Evolutionary conservation across 1,140 invertebrate species (phyloP).

Genomic region (Rhyzopertha dominica): DNA sequence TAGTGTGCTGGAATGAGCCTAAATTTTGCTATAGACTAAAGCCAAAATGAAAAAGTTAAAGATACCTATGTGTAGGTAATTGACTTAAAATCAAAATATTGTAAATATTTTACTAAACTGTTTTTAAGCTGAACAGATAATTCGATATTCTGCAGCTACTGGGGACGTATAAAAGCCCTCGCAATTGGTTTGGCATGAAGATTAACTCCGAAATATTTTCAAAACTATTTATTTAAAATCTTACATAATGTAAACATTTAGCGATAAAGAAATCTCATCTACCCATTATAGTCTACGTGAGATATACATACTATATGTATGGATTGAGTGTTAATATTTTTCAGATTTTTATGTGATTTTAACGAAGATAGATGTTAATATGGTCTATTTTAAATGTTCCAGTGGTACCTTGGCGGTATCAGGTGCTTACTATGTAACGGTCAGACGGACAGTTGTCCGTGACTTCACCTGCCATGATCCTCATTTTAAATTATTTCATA

Average conservation of each 20-base stretch:
- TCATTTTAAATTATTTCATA: slow-evolving; percentile 12
- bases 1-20: too few species aligned
- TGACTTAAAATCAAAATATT: too few species aligned
- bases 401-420: slow-evolving; percentile 28
- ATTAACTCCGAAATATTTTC: slow-evolving; percentile 7
- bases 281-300: slow-evolving; percentile 19
- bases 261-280: slow-evolving; percentile 18
- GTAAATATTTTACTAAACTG: too few species aligned
- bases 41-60: too few species aligned
- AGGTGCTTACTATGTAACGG: slow-evolving; percentile 23
- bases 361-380: slow-evolving; percentile 33
- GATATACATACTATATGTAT: slow-evolving; percentile 31
- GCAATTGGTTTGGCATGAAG: background rate
- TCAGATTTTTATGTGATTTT: slow-evolving; percentile 44
- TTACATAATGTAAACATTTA: slow-evolving; percentile 11
- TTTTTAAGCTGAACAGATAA: background rate
- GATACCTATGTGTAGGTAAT: too few species aligned
- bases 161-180: background rate
- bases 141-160: background rate
- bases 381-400: slow-evolving; percentile 32
- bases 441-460: background rate
- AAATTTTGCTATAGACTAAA: too few species aligned
- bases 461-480: background rate
- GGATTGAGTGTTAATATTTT: slow-evolving; percentile 46
- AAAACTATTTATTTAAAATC: too few species aligned